phyloP scores from a whole-genome alignment of 2,113 vertebrate species.

The Dolichotis patagonum region DNA sequence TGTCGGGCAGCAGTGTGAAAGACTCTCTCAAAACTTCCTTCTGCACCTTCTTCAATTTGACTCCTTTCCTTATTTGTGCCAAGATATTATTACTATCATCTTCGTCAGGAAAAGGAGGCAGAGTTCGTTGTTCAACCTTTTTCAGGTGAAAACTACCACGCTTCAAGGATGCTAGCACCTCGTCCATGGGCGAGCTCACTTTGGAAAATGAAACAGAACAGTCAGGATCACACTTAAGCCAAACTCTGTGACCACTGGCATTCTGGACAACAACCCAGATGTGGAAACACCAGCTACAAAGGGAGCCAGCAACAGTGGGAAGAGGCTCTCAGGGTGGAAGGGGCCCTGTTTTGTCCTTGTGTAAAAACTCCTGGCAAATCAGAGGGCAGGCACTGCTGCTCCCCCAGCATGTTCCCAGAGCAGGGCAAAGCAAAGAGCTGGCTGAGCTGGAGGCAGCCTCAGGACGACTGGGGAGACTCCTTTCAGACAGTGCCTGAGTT shows the following conservation, averaged over 20 bases:
- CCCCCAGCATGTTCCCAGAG: background rate
- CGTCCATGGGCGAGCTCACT: conserved; percentile 99
- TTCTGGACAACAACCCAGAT: background rate
- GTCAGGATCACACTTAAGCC: background rate
- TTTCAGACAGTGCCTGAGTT: background rate
- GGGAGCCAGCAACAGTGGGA: background rate
- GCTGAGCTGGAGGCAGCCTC: background rate
- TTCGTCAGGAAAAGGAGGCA: conserved; percentile 95
- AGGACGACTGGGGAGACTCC: background rate
- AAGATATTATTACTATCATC: conserved; percentile 98
- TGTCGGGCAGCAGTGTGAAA: conserved; percentile 89
- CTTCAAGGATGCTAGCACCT: conserved; percentile 98
- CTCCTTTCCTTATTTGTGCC: conserved; percentile 98
- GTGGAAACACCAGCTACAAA: background rate
- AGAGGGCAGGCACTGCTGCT: background rate
- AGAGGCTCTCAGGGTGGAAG: background rate
- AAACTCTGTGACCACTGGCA: background rate
- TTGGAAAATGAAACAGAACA: conserved; percentile 79
- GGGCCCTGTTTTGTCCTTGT: background rate
- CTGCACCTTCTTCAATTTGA: conserved; percentile 96
- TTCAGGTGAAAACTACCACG: conserved; percentile 97
- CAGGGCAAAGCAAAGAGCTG: background rate
- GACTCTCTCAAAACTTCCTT: conserved; percentile 91
- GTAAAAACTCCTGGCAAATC: background rate
- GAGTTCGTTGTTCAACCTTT: conserved; percentile 96